These are phyloP conservation scores for Corythornis cristatus DNA, from an alignment of 2,113 vertebrate species.

Conservation along the genomic window DNA sequence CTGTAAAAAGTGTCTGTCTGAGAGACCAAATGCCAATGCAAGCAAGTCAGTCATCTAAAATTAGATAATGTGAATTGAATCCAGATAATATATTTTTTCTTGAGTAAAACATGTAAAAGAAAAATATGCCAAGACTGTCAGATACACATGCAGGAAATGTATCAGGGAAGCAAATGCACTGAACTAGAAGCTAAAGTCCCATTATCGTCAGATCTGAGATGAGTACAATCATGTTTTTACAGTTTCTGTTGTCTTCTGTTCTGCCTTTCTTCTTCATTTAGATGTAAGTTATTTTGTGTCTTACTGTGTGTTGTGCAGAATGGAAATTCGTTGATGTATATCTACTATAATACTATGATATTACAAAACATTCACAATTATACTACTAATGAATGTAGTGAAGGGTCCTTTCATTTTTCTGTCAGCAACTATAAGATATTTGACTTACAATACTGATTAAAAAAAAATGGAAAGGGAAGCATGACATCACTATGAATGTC, in stretches of 20 bases:
- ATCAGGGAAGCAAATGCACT: neutral
- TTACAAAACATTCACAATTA: neutral
- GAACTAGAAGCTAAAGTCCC: neutral
- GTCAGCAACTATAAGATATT: neutral
- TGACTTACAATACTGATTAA: neutral
- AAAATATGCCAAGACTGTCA: neutral
- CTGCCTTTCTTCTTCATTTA: neutral
- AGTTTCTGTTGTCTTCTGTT: neutral
- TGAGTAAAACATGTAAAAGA: neutral
- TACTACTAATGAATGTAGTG: neutral
- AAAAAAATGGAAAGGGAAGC: neutral
- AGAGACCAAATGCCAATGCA: neutral
- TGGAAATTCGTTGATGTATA: neutral
- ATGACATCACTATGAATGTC: neutral
- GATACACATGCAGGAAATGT: neutral
- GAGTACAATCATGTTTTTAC: neutral
- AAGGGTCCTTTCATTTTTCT: neutral
- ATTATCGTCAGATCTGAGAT: neutral
- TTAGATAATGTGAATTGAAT: neutral
- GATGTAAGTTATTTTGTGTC: neutral
- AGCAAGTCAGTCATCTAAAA: neutral
- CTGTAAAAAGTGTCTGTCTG: neutral
- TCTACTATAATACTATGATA: neutral
- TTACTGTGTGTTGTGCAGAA: neutral
- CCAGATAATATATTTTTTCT: neutral